Conservation (phyloP, 2,113 vertebrate species). For the Bos taurus region DNA sequence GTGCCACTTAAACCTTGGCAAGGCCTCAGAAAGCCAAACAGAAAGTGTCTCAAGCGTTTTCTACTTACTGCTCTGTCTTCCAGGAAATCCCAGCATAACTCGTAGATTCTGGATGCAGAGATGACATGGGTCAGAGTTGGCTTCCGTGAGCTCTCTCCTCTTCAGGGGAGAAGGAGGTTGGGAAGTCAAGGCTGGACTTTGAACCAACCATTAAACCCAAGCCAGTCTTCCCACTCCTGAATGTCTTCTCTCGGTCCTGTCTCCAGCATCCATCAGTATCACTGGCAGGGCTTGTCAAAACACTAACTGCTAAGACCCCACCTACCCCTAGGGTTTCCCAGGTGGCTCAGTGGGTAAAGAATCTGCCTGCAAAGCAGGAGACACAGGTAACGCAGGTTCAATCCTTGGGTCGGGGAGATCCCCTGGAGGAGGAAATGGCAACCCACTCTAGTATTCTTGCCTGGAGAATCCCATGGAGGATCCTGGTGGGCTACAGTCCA, state of each 20-base stretch:
- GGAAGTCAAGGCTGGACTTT: background rate
- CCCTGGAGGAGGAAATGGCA: background rate
- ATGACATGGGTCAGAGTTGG: too few species aligned
- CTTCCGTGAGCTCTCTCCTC: background rate
- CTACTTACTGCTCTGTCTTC: background rate
- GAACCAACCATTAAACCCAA: background rate
- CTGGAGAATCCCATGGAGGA: background rate
- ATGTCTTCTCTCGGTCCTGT: background rate
- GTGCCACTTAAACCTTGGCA: constrained; percentile 38
- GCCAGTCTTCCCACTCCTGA: background rate
- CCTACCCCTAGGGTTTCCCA: background rate
- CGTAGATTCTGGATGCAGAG: background rate
- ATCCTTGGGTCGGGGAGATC: background rate
- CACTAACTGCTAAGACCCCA: background rate
- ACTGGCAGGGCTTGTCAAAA: background rate
- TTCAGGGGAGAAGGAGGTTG: background rate
- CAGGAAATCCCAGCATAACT: background rate
- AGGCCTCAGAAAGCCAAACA: background rate
- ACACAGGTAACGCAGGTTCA: background rate
- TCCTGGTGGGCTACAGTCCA: background rate
- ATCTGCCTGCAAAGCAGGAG: background rate
- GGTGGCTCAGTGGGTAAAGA: background rate
- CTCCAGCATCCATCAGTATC: background rate
- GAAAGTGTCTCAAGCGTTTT: background rate
- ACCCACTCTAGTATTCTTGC: background rate